A percentile compares a stretch with the other conserved stretches of the same genome.
Conservation (phyloP, 2,113 vertebrate genomes). For the Hypocryptadius cinnamomeus region DNA sequence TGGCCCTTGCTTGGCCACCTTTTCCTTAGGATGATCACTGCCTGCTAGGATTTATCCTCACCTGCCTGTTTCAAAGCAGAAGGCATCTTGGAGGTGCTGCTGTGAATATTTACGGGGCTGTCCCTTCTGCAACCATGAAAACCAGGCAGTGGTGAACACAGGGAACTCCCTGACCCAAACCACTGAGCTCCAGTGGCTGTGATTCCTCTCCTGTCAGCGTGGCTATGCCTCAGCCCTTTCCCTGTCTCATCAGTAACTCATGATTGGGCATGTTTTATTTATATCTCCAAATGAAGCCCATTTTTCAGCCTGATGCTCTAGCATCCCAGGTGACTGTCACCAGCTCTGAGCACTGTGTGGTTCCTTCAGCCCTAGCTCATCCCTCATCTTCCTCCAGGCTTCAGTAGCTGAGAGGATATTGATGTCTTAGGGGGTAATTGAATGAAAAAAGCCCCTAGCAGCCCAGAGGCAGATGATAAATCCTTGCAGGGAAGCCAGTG, state of each 20-base stretch:
- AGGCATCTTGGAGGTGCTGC: not conserved
- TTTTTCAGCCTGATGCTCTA: not conserved
- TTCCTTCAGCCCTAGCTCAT: not conserved
- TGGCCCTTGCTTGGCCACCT: not conserved
- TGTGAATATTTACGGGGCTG: not conserved
- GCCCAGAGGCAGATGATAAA: not conserved
- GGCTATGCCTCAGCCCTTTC: not conserved
- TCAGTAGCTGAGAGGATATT: not conserved
- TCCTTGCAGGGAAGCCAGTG: not conserved
- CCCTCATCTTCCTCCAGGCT: not conserved
- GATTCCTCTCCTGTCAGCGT: not conserved
- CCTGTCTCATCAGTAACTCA: not conserved
- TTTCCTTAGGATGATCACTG: not conserved
- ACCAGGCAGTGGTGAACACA: not conserved
- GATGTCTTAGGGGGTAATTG: not conserved
- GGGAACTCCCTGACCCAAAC: not conserved
- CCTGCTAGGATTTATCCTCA: not conserved
- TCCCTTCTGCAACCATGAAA: not conserved
- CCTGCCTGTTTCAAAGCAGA: not conserved
- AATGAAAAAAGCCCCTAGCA: not conserved
- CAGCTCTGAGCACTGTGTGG: not conserved
- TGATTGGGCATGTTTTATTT: constrained; percentile 12
- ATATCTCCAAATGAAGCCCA: constrained; percentile 6
- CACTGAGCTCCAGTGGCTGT: not conserved
- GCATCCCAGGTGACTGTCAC: not conserved